Percentiles rank a stretch among this genome's conserved stretches.
These are phyloP conservation scores for Sesamia inferens DNA, from an alignment of 2,888 invertebrate species.

Conservation along the genomic window DNA sequence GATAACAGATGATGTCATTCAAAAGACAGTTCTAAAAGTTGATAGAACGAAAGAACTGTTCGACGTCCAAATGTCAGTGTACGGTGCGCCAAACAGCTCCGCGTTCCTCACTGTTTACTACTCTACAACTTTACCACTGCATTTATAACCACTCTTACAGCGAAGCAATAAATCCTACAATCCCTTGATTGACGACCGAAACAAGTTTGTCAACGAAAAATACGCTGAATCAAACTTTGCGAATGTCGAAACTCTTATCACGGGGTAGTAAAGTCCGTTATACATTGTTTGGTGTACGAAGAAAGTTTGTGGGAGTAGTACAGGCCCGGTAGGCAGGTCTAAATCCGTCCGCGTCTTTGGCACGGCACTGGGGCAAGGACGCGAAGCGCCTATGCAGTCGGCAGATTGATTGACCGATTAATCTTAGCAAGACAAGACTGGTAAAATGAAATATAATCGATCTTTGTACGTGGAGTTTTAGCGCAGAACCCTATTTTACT, in stretches of 20 bases:
- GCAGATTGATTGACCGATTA: slow-evolving; percentile 87
- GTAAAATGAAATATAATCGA: slow-evolving; percentile 61
- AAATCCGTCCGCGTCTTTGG: slow-evolving; percentile 85
- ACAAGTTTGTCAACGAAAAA: slow-evolving; percentile 74
- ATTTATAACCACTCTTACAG: slow-evolving; percentile 63
- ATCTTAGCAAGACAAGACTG: slow-evolving; percentile 77
- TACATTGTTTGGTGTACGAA: slow-evolving; percentile 74
- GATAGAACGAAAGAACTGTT: slow-evolving; percentile 75
- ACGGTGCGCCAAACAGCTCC: slow-evolving; percentile 76
- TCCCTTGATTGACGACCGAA: slow-evolving; percentile 64
- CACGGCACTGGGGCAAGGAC: slow-evolving; percentile 89
- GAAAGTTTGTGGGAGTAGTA: slow-evolving; percentile 78
- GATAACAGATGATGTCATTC: slow-evolving; percentile 70
- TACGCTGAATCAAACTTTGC: slow-evolving; percentile 67
- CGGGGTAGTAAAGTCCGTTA: slow-evolving; percentile 74
- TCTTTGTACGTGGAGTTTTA: slow-evolving; percentile 37
- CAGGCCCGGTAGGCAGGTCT: slow-evolving; percentile 83
- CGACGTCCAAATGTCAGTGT: slow-evolving; percentile 83
- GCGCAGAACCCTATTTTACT: slow-evolving; percentile 29
- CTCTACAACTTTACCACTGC: slow-evolving; percentile 57
- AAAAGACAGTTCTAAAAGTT: slow-evolving; percentile 68
- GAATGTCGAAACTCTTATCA: slow-evolving; percentile 67
- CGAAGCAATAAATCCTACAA: slow-evolving; percentile 72
- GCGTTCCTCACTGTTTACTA: slow-evolving; percentile 77
- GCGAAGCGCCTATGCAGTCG: slow-evolving; percentile 84